phyloP scores from a whole-genome alignment of 1,140 invertebrate genomes.

The Hypothenemus hampei region DNA sequence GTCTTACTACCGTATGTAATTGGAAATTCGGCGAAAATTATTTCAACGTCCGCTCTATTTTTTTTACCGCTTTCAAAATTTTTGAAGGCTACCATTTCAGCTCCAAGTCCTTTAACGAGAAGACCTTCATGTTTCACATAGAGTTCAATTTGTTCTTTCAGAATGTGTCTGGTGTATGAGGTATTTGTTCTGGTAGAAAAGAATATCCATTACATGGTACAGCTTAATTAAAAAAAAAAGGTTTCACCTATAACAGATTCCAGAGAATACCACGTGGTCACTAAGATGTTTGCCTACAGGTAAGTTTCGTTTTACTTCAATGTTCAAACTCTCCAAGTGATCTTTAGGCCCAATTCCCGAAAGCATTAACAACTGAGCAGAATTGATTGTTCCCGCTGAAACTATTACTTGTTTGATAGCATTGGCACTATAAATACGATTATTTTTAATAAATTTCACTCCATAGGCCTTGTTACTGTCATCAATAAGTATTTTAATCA shows the following conservation, averaged over 20 bases:
- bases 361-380: slow-evolving; percentile 74
- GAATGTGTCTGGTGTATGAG: neutral
- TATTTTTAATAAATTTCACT: slow-evolving; percentile 60
- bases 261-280: slow-evolving; percentile 47
- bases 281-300: slow-evolving; percentile 52
- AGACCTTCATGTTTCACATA: neutral
- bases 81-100: neutral
- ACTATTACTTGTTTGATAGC: slow-evolving; percentile 68
- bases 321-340: slow-evolving; percentile 47
- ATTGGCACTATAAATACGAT: slow-evolving; percentile 44
- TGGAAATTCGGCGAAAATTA: neutral
- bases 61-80: neutral
- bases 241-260: neutral
- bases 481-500: neutral
- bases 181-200: neutral
- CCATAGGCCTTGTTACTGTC: slow-evolving; percentile 59
- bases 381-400: slow-evolving; percentile 66
- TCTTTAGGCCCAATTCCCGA: slow-evolving; percentile 61
- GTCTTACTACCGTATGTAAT: neutral
- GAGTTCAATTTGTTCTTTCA: neutral
- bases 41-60: too few species aligned
- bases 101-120: neutral
- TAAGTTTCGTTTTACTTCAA: slow-evolving; percentile 47
- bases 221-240: neutral
- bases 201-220: neutral